Base-by-base conservation (phyloP, 1,140 invertebrate species). In the Euura saliciscinereae region DNA sequence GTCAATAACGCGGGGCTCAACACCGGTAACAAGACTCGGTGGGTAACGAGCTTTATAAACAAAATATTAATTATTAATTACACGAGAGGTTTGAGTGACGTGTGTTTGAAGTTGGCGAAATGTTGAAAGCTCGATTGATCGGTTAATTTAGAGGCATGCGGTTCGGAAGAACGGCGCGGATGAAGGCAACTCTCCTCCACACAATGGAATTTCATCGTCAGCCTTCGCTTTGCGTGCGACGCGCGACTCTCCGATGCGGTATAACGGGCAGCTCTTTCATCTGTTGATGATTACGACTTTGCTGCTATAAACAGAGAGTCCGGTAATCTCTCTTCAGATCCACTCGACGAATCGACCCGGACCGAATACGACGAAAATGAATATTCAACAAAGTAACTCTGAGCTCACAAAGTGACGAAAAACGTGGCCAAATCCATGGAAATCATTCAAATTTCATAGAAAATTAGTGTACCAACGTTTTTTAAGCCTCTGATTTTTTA, bases 231-330 rank as follows among this genome's bases (percentile, higher is more conserved):
- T 59, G 8, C 8, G 51, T 59, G 51, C 13, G 51, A 8, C 51
- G 76, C 82, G 82, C 80, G 83, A 77, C 78, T 82, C 78, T 80
- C 28, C 42, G 13, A 44, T 44, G 8, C 77, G 69, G 65, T 42
- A 13, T 85, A 81, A 81, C 84, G 79, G 86, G 86, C 86, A 86
- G 86, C 85, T 86, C 86, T 87, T 87, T 87, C 84, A 87, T 87
- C 84, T 86, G 77, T 78, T 79, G 83, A 86, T 87, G 84, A 87
- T 86, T 87, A 83, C 80, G 79, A 77, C 81, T 76, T 80, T 74
- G 44, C 70, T 44, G 43, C 68, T 66, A 43, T 46, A 46, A 70
- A 75, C 76, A 75, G 72, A 65, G 8, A 45, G 78, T 77, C 74
- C 76, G 74, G 71, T 44, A 66, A 45, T 72, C 46, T 68, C 68